Evolutionary conservation across 2,888 invertebrate species (phyloP).

Genomic region (Cantharis rufa): DNA sequence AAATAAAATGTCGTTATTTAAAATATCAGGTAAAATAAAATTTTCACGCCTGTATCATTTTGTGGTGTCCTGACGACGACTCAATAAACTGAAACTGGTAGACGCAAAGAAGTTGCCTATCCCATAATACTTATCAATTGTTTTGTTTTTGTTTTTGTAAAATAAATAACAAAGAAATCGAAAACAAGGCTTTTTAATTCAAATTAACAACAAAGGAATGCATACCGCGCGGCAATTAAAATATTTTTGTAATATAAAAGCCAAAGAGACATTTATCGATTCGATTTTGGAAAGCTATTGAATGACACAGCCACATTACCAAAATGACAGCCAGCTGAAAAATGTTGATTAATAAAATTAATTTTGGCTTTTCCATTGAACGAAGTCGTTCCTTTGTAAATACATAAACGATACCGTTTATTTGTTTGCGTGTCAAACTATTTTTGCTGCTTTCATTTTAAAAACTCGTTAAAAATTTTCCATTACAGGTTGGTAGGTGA

Average conservation of each 20-base stretch:
- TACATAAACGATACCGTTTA: neutral
- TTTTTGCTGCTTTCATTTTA: neutral
- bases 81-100: no score
- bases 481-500: neutral
- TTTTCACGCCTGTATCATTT: no score
- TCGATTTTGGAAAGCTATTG: neutral
- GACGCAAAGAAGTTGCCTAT: no score
- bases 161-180: neutral
- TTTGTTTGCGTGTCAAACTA: neutral
- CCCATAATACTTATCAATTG: no score
- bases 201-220: neutral
- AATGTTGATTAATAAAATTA: neutral
- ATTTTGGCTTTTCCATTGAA: neutral
- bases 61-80: no score
- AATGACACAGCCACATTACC: neutral
- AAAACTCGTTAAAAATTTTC: neutral
- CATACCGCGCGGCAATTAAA: neutral
- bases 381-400: neutral
- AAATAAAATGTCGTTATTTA: no score
- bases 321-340: neutral
- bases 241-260: neutral
- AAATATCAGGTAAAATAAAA: no score
- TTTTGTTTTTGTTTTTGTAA: no score
- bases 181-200: neutral
- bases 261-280: neutral